phyloP scores from a whole-genome alignment of 2,888 invertebrate species.

The Podotricha telesiphe region DNA sequence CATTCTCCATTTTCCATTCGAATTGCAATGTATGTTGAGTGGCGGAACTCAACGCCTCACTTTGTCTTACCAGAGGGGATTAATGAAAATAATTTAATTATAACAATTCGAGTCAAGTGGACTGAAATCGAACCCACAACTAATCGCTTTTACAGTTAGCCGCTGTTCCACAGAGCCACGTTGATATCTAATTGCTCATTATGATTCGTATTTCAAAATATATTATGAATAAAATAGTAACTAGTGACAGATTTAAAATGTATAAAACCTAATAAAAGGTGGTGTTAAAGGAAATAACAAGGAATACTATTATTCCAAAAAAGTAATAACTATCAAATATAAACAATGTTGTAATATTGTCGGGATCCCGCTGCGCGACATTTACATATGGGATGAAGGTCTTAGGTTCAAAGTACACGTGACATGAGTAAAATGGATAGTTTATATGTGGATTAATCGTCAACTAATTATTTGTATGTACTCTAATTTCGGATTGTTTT shows the following conservation, averaged over 20 bases:
- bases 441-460: slow-evolving; percentile 23
- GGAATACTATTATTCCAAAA: slow-evolving; percentile 13
- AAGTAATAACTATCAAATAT: slow-evolving; percentile 28
- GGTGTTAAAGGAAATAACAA: slow-evolving; percentile 6
- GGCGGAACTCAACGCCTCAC: no score
- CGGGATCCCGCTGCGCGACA: slow-evolving; percentile 34
- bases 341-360: slow-evolving; percentile 31
- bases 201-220: background rate
- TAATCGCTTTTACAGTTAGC: no score
- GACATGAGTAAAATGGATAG: background rate
- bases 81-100: no score
- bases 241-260: background rate
- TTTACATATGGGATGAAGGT: slow-evolving; percentile 38
- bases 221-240: background rate
- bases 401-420: slow-evolving; percentile 18
- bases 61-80: no score
- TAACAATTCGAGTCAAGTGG: no score
- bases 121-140: no score
- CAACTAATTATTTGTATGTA: background rate
- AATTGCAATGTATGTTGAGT: no score
- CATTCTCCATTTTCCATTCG: no score
- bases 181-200: background rate
- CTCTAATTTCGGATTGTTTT: background rate
- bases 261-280: background rate
- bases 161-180: no score